Conservation (phyloP, 2,113 vertebrate species). For the Oplegnathus fasciatus region DNA sequence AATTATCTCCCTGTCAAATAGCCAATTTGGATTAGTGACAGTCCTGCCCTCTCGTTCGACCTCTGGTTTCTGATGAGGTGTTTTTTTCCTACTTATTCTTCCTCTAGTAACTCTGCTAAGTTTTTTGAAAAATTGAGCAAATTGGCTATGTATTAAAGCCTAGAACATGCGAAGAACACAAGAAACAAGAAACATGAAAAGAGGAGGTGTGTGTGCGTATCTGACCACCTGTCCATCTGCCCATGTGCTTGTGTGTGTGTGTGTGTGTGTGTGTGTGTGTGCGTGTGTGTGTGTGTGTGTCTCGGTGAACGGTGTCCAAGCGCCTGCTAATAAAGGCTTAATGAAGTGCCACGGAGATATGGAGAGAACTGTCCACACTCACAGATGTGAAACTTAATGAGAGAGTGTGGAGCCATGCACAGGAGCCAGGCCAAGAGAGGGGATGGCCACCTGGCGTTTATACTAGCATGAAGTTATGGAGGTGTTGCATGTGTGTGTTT, state of each 20-base stretch:
- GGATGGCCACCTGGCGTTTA: constrained; percentile 58
- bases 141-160: constrained; percentile 1
- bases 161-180: background rate
- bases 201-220: constrained; percentile 17
- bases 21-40: constrained; percentile 79
- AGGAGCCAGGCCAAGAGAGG: constrained; percentile 52
- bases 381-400: constrained; percentile 81
- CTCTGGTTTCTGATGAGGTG: constrained; percentile 43
- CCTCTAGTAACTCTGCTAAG: constrained; percentile 5
- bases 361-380: constrained; percentile 60
- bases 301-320: constrained; percentile 49
- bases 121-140: background rate
- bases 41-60: constrained; percentile 46
- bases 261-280: background rate
- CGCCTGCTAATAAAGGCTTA: constrained; percentile 71
- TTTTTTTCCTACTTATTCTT: background rate
- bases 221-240: constrained; percentile 32
- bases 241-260: background rate
- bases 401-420: constrained; percentile 42
- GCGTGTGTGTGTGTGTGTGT: background rate
- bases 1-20: constrained; percentile 75
- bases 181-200: constrained; percentile 18
- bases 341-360: constrained; percentile 70
- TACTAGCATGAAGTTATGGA: constrained; percentile 6
- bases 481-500: constrained; percentile 23